A percentile compares a stretch with the other conserved stretches of the same genome.
Conservation (phyloP, 2,113 vertebrate species). For the Odontophorus gujanensis region DNA sequence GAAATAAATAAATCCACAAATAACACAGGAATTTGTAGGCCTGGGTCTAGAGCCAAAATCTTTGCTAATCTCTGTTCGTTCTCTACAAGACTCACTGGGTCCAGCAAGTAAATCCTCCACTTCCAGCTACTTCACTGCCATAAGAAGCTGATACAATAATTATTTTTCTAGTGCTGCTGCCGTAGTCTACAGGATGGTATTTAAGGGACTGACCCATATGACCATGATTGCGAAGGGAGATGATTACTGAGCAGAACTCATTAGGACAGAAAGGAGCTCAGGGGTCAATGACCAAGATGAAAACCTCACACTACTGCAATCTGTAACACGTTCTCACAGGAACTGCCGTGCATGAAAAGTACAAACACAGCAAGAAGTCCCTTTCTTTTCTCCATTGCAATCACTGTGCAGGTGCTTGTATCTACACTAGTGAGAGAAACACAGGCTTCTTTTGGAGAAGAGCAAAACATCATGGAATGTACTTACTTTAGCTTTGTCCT, state of each 20-base stretch:
- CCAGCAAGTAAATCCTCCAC: background rate
- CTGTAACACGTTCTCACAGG: background rate
- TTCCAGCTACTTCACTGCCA: background rate
- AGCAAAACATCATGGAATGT: background rate
- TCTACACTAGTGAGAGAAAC: background rate
- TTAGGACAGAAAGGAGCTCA: background rate
- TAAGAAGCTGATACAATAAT: background rate
- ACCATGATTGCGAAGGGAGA: background rate
- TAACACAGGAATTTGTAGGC: fast-evolving
- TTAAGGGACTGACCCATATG: background rate
- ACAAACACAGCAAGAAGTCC: background rate
- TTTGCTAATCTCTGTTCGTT: background rate
- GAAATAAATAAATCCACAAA: background rate
- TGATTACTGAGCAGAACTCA: background rate
- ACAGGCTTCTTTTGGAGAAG: background rate
- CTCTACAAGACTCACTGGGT: background rate
- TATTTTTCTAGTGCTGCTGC: background rate
- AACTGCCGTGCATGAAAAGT: background rate
- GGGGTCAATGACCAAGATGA: no score
- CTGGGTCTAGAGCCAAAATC: background rate
- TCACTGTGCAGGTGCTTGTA: background rate
- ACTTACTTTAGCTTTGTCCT: background rate
- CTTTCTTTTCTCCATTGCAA: background rate
- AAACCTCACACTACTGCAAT: background rate
- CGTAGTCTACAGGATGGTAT: background rate